Conservation (phyloP, 2,113 vertebrate species). For the Tupaia tana region DNA sequence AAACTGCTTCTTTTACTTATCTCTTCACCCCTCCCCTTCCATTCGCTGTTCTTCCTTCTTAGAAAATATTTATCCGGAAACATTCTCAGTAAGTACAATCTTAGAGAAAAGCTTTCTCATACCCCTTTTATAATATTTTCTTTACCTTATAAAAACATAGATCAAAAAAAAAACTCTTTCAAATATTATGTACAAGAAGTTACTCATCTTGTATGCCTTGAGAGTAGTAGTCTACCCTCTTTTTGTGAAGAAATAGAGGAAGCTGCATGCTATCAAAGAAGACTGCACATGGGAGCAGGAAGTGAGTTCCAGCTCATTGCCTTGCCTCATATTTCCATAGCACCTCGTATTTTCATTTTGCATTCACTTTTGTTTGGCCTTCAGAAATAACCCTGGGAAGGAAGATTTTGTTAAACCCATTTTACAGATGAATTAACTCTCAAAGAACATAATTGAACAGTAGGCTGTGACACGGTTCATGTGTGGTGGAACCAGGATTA, state of each 20-base stretch:
- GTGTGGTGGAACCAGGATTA: not conserved
- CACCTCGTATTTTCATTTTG: not conserved
- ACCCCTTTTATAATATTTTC: not conserved
- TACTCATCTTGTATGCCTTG: not conserved
- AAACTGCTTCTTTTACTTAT: conserved; percentile 38
- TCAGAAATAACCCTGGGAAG: not conserved
- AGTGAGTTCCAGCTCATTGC: not conserved
- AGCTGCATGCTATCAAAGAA: not conserved
- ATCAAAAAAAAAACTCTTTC: not conserved
- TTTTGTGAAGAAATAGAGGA: not conserved
- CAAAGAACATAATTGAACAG: not conserved
- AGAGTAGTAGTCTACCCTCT: not conserved
- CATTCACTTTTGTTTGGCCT: conserved; percentile 8
- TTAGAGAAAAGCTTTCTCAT: not conserved
- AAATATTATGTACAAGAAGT: not conserved
- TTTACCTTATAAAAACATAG: not conserved
- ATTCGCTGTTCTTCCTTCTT: conserved; percentile 31
- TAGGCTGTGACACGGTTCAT: not conserved
- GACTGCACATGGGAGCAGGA: not conserved
- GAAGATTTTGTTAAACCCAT: not conserved
- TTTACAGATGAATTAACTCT: conserved; percentile 13
- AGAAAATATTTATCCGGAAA: conserved; percentile 39
- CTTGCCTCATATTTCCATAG: not conserved
- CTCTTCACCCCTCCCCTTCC: not conserved
- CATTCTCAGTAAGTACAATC: not conserved